These are phyloP conservation scores for Philantomba maxwellii DNA, from an alignment of 2,113 vertebrate species.

Conservation along the genomic window DNA sequence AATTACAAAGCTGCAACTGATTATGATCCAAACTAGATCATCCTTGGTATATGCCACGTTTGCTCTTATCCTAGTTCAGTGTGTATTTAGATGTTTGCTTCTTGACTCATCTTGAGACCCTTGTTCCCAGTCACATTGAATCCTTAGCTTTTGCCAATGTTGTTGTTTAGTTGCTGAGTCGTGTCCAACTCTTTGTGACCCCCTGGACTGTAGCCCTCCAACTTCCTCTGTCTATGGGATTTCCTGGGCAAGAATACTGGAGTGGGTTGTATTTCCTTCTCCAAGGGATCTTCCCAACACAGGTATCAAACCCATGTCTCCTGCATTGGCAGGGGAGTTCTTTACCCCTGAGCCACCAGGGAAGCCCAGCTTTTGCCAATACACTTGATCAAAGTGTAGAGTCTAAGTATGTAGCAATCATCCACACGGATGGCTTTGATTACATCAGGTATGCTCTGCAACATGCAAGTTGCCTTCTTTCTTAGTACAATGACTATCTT, in stretches of 20 bases:
- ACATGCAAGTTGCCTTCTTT: not conserved
- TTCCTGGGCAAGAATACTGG: not conserved
- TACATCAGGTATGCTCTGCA: not conserved
- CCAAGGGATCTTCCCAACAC: not conserved
- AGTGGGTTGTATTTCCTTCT: not conserved
- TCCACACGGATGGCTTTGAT: not conserved
- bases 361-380: not conserved
- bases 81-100: not conserved
- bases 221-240: not conserved
- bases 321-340: not conserved
- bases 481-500: not conserved
- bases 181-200: not conserved
- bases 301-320: not conserved
- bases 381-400: not conserved
- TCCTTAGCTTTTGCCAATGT: not conserved
- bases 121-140: not conserved
- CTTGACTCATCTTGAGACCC: not conserved
- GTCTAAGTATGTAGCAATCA: not conserved
- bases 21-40: not conserved
- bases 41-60: not conserved
- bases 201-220: not conserved
- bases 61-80: not conserved
- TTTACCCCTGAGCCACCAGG: not conserved
- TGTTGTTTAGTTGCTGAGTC: not conserved
- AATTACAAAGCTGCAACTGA: not conserved